Percentiles rank a stretch among this genome's conserved stretches.
Evolutionary conservation across 2,888 invertebrate species (phyloP).

Genomic region (Platycheirus rosarum): DNA sequence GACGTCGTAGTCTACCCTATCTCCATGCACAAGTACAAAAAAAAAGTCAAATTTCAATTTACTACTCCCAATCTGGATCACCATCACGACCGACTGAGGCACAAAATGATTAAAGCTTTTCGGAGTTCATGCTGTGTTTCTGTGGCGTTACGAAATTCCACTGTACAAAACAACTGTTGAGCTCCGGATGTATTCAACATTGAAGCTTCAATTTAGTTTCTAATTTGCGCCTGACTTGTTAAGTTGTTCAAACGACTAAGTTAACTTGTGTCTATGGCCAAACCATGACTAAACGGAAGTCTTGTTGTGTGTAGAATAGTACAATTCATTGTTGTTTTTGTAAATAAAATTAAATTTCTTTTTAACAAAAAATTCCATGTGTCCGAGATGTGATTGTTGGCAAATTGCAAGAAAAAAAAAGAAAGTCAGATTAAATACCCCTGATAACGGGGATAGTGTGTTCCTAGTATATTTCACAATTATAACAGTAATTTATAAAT

Average conservation of each 20-base stretch:
- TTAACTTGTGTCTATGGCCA: not conserved
- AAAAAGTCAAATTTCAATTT: slow-evolving; percentile 2
- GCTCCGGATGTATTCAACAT: slow-evolving; percentile 42
- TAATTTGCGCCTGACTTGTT: slow-evolving; percentile 41
- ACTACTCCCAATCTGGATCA: not conserved
- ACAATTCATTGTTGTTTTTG: not conserved
- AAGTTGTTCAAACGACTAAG: slow-evolving; percentile 18
- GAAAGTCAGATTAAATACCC: slow-evolving; percentile 9
- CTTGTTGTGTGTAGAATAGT: not conserved
- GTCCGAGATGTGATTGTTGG: slow-evolving; percentile 31
- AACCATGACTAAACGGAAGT: not conserved
- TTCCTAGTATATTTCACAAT: not conserved
- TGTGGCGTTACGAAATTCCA: slow-evolving; percentile 39
- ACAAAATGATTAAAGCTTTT: slow-evolving; percentile 29
- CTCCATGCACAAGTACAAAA: not conserved
- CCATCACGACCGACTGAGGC: not conserved
- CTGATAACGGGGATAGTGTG: slow-evolving; percentile 22
- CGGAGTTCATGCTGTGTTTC: slow-evolving; percentile 36
- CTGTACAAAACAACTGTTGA: slow-evolving; percentile 51
- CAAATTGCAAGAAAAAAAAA: slow-evolving; percentile 8
- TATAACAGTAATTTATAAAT: not conserved
- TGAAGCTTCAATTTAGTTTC: slow-evolving; percentile 53
- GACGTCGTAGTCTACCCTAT: not conserved
- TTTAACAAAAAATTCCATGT: not conserved
- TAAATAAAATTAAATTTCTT: not conserved